These are phyloP conservation scores for Sander lucioperca DNA, from an alignment of 2,113 vertebrate species.

Conservation along the genomic window DNA sequence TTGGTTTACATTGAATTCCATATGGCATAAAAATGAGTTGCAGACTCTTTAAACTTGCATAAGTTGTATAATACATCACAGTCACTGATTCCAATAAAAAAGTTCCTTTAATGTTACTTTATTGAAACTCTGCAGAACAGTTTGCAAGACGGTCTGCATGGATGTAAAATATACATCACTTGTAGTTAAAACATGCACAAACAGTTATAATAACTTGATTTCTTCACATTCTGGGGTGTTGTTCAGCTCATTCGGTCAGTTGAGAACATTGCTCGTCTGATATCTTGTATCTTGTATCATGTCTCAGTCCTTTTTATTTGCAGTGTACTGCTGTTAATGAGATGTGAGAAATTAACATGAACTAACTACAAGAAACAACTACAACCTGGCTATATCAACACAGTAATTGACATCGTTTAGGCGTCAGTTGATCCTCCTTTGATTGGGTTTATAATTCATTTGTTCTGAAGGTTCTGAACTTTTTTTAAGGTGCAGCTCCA, in stretches of 20 bases:
- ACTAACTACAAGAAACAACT: not conserved
- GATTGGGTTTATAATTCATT: not conserved
- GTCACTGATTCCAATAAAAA: not conserved
- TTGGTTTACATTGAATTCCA: constrained; percentile 7
- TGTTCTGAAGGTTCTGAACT: not conserved
- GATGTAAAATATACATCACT: not conserved
- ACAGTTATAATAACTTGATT: not conserved
- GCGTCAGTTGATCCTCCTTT: not conserved
- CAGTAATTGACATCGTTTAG: not conserved
- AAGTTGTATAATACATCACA: not conserved
- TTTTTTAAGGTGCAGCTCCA: not conserved
- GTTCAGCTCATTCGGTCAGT: not conserved
- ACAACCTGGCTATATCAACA: not conserved
- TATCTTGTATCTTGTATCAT: too few species aligned
- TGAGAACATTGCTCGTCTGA: not conserved
- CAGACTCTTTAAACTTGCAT: not conserved
- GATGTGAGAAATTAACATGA: not conserved
- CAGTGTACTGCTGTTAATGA: not conserved
- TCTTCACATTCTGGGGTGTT: not conserved
- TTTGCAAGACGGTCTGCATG: not conserved
- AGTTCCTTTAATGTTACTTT: not conserved
- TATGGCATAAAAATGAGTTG: constrained; percentile 11
- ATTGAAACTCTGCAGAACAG: not conserved
- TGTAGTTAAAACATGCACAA: not conserved
- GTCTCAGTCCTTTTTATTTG: not conserved